Percentiles rank a stretch among this genome's conserved stretches.
Conservation (phyloP, 2,888 invertebrate genomes). For the Erpobdella octoculata region DNA sequence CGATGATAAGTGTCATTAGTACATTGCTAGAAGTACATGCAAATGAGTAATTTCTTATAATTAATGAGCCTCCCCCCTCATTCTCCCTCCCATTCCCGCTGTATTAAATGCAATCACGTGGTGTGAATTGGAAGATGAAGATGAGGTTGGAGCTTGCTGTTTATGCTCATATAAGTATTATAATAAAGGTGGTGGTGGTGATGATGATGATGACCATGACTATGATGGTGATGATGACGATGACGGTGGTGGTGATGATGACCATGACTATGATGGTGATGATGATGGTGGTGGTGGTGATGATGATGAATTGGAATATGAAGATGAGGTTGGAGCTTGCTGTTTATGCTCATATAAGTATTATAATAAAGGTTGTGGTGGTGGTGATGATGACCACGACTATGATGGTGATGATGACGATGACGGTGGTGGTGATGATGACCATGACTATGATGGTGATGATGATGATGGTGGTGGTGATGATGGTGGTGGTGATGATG, state of each 20-base stretch:
- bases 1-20: too few relatives aligned
- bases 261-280: constrained; percentile 21
- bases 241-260: constrained; percentile 13
- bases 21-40: too few relatives aligned
- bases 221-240: constrained; percentile 14
- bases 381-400: neutral
- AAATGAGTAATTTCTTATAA: too few relatives aligned
- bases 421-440: neutral
- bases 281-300: constrained; percentile 20
- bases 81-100: too few relatives aligned
- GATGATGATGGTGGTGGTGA: neutral
- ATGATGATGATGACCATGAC: neutral
- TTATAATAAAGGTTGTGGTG: neutral
- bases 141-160: too few relatives aligned
- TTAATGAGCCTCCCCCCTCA: too few relatives aligned
- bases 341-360: neutral
- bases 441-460: neutral
- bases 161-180: too few relatives aligned
- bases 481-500: neutral
- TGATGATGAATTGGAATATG: neutral
- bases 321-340: neutral
- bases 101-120: too few relatives aligned
- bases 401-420: neutral
- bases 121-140: too few relatives aligned
- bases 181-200: neutral